Base-by-base conservation (phyloP, 1,140 invertebrate species). In the Helicoverpa armigera region DNA sequence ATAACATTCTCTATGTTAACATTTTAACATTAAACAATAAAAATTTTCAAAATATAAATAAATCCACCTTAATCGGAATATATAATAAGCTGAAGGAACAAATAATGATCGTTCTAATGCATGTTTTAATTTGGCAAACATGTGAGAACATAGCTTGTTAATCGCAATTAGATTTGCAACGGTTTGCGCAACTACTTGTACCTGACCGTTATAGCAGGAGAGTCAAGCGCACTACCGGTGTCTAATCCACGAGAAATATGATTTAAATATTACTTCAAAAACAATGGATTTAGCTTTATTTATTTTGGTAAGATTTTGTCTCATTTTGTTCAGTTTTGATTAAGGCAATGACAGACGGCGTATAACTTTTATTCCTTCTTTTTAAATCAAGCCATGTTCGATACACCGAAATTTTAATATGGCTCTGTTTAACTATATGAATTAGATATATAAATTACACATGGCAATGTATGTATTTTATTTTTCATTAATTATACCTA, bases 271-370 rank as follows among this genome's bases (percentile, higher is more conserved):
- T 53, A 2, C 31, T 1, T 9, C 9, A 18, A 29, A 72, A 54
- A 23, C 23, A 72, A 72, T 72, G 50, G 50, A 72, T 14, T 54
- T 72, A 72, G 4, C 69, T 53, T 29, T 53, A 29, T 31, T 54
- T 54, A 3, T 72, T 14, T 13, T 72, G 69, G 69, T 72, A 53
- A 72, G 69, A 14, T 14, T 51, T 3, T 70, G 10, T n/a, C 0
- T 63, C 14, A 14, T n/a, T 35, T 65, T 43, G 35, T 9, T 7
- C 9, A 43, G 35, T 43, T 43, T 43, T 7, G 1, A 43, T 43
- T 43, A 43, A 43, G 35, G 5, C 35, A 9, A 43, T n/a, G n/a
- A 43, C 9, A 9, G 35, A 35, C 35, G 7, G 35, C 35, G 3
- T 43, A 5, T 7, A 35, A 35, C 5, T 43, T 0, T 43, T 43